These are phyloP conservation scores for Spinus olivaceus DNA, from an alignment of 2,797 vertebrate genomes.

Conservation along the genomic window DNA sequence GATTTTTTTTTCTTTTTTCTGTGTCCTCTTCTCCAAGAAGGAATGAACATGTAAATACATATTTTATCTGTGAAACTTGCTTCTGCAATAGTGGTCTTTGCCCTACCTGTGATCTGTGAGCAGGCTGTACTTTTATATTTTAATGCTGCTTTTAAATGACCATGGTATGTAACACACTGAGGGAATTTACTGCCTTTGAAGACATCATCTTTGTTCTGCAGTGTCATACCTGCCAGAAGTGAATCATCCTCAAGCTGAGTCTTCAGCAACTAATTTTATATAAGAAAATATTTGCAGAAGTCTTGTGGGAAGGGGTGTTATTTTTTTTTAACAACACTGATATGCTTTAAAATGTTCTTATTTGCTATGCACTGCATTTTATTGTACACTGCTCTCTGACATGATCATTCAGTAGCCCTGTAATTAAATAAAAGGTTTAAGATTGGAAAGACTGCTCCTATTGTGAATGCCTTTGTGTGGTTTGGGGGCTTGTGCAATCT, in stretches of 20 bases:
- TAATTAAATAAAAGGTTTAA: neutral
- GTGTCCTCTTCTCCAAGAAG: neutral
- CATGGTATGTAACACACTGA: neutral
- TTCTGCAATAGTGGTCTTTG: neutral
- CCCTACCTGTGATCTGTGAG: neutral
- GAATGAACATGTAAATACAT: neutral
- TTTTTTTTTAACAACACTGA: neutral
- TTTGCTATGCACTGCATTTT: neutral
- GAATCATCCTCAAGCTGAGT: neutral
- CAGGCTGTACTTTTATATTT: neutral
- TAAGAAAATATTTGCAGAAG: neutral
- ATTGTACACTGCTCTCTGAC: neutral
- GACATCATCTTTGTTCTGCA: neutral
- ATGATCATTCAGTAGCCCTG: neutral
- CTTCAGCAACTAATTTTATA: neutral
- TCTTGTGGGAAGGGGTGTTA: neutral
- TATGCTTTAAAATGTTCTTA: neutral
- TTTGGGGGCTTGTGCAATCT: neutral
- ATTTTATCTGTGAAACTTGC: neutral
- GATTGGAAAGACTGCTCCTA: neutral
- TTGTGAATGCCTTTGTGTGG: neutral
- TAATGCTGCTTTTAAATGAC: neutral
- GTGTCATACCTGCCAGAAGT: neutral
- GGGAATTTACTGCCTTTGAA: neutral
- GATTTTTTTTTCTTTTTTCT: neutral